These are phyloP conservation scores for Pseudorhombus dupliciocellatus DNA, from an alignment of 2,113 vertebrate genomes.

Conservation along the genomic window DNA sequence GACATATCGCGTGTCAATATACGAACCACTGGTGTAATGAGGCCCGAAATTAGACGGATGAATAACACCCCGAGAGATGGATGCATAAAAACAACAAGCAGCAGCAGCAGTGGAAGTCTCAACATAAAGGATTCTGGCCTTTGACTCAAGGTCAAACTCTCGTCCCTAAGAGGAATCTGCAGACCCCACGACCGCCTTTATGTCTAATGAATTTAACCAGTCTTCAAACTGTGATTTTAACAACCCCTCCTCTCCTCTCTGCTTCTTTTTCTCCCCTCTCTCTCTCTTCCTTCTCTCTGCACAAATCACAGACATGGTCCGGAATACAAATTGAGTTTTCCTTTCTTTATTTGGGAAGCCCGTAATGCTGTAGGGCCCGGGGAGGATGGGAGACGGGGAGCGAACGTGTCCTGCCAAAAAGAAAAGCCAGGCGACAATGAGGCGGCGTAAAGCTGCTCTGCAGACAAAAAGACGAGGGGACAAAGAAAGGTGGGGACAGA, in stretches of 20 bases:
- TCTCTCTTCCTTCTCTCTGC: neutral
- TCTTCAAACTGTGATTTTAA: constrained; percentile 63
- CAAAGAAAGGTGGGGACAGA: constrained; percentile 27
- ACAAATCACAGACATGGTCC: constrained; percentile 48
- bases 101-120: constrained; percentile 5
- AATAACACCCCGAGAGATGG: constrained; percentile 12
- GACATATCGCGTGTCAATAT: constrained; percentile 29
- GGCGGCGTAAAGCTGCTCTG: constrained; percentile 20
- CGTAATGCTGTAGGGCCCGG: constrained; percentile 44
- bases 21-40: constrained; percentile 22
- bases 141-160: constrained; percentile 52
- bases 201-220: constrained; percentile 45
- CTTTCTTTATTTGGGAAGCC: constrained; percentile 57
- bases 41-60: constrained; percentile 31
- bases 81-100: constrained; percentile 24
- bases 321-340: constrained; percentile 71
- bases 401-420: constrained; percentile 27
- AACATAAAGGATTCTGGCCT: neutral
- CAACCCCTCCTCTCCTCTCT: constrained; percentile 21
- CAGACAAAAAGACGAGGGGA: constrained; percentile 23
- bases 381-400: constrained; percentile 25
- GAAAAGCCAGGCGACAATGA: constrained; percentile 36
- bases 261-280: neutral
- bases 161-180: constrained; percentile 10
- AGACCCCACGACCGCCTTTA: neutral